Evolutionary conservation across 2,797 vertebrate genomes (phyloP), one percentile per base, ranked within the genome.

Genomic region (Alectoris magna): DNA sequence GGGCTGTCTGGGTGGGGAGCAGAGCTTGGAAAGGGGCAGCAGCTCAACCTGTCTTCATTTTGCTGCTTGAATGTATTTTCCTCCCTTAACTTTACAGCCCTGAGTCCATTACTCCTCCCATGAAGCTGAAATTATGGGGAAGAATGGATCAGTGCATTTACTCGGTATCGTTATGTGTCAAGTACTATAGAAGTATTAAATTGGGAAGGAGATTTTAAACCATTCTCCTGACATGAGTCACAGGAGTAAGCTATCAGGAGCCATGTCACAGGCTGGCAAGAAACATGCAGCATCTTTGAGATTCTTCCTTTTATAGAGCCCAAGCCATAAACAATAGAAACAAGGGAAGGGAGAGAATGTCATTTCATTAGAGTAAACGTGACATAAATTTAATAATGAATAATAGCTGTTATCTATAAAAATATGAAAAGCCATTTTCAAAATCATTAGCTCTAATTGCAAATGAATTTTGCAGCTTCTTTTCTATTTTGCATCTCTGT

Each of bases 371-470:
- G 84, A 56, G 58, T 8, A 67, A 66, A 95, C 41, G 60, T 93
- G 91, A 92, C 91, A 97, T 91, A 97, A 90, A 96, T 96, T 94
- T 94, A 96, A 95, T 97, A 97, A 97, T 94, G 97, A 97, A 97
- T 97, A 97, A 97, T 92, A 88, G 87, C 78, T 2, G 7, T 89
- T 95, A 95, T 95, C 92, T 89, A 74, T 93, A 80, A 94, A 97
- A 96, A 96, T 96, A 95, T 90, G 84, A 94, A 96, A 96, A 96
- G 64, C 82, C 91, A 91, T 97, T 97, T 97, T 97, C 74, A 97
- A 97, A 97, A 96, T 96, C 96, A 96, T 97, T 97, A 96, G 89
- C 94, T 96, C 94, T 97, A 96, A 97, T 96, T 91, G 83, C 87
- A 97, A 97, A 95, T 93, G 90, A 97, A 97, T 96, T 97, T 97